These are phyloP conservation scores for Saturnia pavonia DNA, from an alignment of 2,888 invertebrate species.

Conservation along the genomic window DNA sequence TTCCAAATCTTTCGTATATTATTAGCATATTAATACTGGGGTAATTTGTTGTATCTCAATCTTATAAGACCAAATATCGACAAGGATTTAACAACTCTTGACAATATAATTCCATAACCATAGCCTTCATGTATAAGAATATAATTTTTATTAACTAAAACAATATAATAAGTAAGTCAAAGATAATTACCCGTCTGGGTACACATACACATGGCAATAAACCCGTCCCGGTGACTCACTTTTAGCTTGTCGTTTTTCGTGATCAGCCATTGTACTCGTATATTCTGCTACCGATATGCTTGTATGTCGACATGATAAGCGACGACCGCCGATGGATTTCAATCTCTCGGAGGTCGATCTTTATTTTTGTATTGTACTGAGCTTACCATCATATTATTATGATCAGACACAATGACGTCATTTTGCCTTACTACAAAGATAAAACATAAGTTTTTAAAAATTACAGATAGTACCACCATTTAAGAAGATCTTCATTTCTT, in stretches of 20 bases:
- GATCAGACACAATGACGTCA: too few relatives aligned
- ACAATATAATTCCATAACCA: neutral
- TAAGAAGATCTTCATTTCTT: constrained; percentile 82
- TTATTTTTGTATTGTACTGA: too few relatives aligned
- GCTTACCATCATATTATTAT: too few relatives aligned
- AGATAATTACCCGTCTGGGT: neutral
- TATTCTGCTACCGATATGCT: too few relatives aligned
- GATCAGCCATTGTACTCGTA: too few relatives aligned
- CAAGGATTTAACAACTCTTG: neutral
- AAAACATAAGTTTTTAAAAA: too few relatives aligned
- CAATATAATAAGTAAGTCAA: neutral
- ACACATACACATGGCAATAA: neutral
- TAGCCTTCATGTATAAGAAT: neutral
- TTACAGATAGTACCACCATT: constrained; percentile 85
- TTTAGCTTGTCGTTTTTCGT: too few relatives aligned
- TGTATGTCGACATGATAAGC: too few relatives aligned
- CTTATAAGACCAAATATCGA: neutral
- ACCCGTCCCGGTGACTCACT: too few relatives aligned
- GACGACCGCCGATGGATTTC: too few relatives aligned
- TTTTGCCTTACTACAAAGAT: too few relatives aligned
- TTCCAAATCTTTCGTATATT: neutral
- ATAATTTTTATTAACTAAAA: neutral
- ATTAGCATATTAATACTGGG: neutral
- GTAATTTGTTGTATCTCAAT: neutral
- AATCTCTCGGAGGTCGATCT: too few relatives aligned